Conservation (phyloP, 2,797 vertebrate species). For the Brachyalestes nurse region DNA sequence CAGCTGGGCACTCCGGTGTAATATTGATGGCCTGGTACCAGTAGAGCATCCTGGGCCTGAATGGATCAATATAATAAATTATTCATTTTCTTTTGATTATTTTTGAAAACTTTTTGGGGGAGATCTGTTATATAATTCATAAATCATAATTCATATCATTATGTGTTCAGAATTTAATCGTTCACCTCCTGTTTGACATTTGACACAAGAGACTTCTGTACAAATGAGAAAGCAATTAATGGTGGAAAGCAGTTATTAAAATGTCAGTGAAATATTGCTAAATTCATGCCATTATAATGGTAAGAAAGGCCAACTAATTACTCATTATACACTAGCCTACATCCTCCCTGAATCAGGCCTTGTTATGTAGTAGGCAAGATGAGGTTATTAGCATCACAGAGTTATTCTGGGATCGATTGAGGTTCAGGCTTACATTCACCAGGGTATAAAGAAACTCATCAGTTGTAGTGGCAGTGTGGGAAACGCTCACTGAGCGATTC, state of each 20-base stretch:
- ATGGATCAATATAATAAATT: constrained; percentile 23
- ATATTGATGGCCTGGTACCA: constrained; percentile 15
- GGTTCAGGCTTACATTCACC: constrained; percentile 12
- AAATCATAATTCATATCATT: constrained; percentile 10
- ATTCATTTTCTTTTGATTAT: constrained; percentile 17
- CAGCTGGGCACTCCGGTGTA: not conserved
- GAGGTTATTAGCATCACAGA: not conserved
- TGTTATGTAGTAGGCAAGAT: constrained; percentile 10
- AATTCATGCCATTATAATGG: not conserved
- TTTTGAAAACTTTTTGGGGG: not conserved
- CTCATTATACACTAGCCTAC: not conserved
- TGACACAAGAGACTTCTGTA: constrained; percentile 1
- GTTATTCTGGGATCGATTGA: constrained; percentile 15
- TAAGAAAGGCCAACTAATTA: constrained; percentile 14
- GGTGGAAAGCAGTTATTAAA: constrained; percentile 8
- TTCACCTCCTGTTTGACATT: constrained; percentile 29
- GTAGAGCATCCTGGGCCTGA: not conserved
- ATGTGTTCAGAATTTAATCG: not conserved
- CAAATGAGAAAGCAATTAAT: constrained; percentile 16
- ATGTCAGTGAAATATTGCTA: constrained; percentile 19
- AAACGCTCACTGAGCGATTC: not conserved
- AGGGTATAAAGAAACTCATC: constrained; percentile 3
- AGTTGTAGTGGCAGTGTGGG: not conserved
- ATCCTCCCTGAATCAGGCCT: not conserved
- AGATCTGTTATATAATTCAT: not conserved